Evolutionary conservation across 2,113 vertebrate species (phyloP).

Genomic region (Crotalus viridis): DNA sequence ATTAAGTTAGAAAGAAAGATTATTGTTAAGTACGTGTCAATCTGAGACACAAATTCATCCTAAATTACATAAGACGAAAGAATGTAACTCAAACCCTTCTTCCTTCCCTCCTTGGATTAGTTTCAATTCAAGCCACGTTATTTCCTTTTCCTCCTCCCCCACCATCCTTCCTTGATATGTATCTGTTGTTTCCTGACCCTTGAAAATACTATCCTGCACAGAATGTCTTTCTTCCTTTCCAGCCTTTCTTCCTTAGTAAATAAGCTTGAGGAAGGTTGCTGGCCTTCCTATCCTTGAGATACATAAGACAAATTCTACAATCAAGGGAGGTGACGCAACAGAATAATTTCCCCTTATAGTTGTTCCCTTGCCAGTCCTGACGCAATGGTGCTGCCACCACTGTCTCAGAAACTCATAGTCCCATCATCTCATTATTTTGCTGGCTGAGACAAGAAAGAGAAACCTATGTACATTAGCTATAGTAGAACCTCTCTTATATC

Average conservation of each 20-base stretch:
- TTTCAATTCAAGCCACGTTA: conserved; percentile 39
- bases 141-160: conserved; percentile 4
- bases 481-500: neutral
- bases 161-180: conserved; percentile 23
- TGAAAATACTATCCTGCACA: conserved; percentile 16
- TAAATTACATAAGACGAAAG: conserved; percentile 10
- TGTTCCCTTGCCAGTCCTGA: neutral
- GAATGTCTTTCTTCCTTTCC: neutral
- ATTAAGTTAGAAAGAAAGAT: neutral
- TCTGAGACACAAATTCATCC: neutral
- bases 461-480: neutral
- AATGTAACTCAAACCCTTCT: neutral
- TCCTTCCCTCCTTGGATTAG: neutral
- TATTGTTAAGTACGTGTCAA: neutral
- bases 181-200: conserved; percentile 12
- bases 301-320: neutral
- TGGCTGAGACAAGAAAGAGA: neutral
- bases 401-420: neutral
- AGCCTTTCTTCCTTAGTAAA: neutral
- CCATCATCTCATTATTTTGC: neutral
- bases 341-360: neutral
- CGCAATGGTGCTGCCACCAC: neutral
- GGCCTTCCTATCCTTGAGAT: too few species aligned
- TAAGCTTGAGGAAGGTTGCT: too few species aligned
- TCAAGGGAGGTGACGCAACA: neutral